A percentile compares a stretch with the other conserved stretches of the same genome.
These are phyloP conservation scores for Phylloscopus trochiloides DNA, from an alignment of 2,113 vertebrate species.

Conservation along the genomic window DNA sequence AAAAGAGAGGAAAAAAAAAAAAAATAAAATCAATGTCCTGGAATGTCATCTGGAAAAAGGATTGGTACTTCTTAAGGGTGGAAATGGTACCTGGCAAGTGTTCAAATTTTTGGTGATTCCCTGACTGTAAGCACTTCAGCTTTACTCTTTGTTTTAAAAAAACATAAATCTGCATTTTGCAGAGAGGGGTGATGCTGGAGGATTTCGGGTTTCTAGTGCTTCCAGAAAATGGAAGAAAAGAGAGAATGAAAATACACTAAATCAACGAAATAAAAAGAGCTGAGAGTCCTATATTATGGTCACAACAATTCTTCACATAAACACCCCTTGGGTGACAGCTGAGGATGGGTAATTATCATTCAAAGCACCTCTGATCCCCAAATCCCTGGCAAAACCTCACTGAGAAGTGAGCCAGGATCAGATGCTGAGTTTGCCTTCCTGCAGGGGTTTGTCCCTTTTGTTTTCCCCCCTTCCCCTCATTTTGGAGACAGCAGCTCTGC, in stretches of 20 bases:
- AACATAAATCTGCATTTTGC: not conserved
- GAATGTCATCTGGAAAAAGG: not conserved
- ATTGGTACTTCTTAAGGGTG: not conserved
- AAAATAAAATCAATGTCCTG: not conserved
- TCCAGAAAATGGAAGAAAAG: not conserved
- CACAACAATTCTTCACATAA: not conserved
- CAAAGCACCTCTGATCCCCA: not conserved
- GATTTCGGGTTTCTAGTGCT: not conserved
- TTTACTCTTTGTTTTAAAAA: not conserved
- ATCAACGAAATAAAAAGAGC: slow-evolving; percentile 9
- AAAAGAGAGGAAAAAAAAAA: not conserved
- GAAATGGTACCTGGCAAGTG: not conserved
- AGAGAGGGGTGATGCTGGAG: not conserved
- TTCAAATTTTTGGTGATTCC: not conserved
- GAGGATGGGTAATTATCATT: not conserved
- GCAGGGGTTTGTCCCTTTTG: not conserved
- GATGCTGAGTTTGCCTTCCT: not conserved
- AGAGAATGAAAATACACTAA: not conserved
- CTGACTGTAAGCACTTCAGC: not conserved
- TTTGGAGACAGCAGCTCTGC: not conserved
- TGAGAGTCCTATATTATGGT: not conserved
- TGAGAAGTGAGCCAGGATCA: not conserved
- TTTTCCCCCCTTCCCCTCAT: not conserved
- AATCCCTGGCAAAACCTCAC: not conserved
- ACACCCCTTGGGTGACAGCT: not conserved